A percentile compares a stretch with the other conserved stretches of the same genome.
Evolutionary conservation across 2,113 vertebrate genomes (phyloP).

Genomic region (Passer domesticus): DNA sequence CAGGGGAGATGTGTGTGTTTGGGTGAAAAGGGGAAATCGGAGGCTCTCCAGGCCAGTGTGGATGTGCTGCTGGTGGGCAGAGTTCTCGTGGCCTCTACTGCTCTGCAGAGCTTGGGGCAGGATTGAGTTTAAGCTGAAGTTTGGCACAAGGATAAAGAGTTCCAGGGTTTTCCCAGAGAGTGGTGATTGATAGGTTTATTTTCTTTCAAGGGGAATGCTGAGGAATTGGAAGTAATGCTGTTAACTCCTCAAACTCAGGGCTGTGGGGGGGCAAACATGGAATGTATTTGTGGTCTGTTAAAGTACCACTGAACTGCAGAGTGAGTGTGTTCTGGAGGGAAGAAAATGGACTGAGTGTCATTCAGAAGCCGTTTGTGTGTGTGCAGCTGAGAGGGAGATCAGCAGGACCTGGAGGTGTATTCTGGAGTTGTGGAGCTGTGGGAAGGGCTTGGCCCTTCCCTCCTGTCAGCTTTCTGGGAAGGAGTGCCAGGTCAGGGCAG

Average conservation of each 20-base stretch:
- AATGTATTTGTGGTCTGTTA: background rate
- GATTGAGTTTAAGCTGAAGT: background rate
- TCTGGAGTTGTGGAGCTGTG: background rate
- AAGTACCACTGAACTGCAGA: background rate
- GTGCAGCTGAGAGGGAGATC: background rate
- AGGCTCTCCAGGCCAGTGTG: background rate
- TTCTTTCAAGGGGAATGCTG: background rate
- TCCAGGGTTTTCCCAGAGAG: background rate
- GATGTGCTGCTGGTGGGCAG: background rate
- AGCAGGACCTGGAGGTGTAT: background rate
- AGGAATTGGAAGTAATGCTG: background rate
- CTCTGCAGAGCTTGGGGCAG: background rate
- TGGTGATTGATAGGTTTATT: background rate
- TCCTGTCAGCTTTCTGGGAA: background rate
- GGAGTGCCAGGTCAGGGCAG: background rate
- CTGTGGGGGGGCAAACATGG: background rate
- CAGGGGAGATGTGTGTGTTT: background rate
- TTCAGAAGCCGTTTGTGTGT: background rate
- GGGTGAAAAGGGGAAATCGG: background rate
- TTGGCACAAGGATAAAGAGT: background rate
- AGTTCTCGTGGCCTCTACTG: background rate
- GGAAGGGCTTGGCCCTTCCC: background rate
- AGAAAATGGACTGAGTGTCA: rapidly evolving
- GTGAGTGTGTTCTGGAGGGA: background rate
- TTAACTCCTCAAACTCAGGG: background rate